A percentile compares a stretch with the other conserved stretches of the same genome.
These are phyloP conservation scores for Willisornis vidua DNA, from an alignment of 2,113 vertebrate genomes.

Conservation along the genomic window DNA sequence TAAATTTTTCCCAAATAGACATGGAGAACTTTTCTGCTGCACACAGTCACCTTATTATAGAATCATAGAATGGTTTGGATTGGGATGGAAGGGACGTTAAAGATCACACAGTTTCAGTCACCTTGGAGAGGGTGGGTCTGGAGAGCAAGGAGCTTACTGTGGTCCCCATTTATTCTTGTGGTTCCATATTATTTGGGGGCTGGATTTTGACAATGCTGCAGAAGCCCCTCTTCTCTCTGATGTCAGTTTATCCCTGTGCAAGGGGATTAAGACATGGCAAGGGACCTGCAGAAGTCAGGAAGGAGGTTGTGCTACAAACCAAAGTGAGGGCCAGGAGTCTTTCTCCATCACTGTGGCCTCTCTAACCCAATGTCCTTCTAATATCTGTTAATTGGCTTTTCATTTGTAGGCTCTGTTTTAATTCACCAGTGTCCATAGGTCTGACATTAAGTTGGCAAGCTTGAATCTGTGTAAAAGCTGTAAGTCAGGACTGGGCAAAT, in stretches of 20 bases:
- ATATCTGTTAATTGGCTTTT: conserved; percentile 44
- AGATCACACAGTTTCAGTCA: neutral
- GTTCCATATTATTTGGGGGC: neutral
- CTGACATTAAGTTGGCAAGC: conserved; percentile 15
- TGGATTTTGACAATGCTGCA: neutral
- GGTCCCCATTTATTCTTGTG: neutral
- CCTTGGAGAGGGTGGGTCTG: neutral
- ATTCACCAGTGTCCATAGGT: neutral
- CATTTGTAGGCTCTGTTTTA: neutral
- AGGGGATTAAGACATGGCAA: neutral
- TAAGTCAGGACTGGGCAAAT: neutral
- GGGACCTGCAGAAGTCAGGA: neutral
- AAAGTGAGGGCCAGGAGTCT: neutral
- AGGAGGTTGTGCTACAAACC: neutral
- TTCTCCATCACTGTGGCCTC: neutral
- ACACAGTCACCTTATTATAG: neutral
- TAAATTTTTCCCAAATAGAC: neutral
- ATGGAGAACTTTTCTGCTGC: neutral
- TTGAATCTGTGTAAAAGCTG: neutral
- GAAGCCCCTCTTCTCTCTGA: neutral
- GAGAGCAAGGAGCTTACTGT: neutral
- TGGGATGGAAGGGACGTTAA: neutral
- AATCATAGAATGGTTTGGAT: neutral
- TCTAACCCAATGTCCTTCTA: conserved; percentile 19
- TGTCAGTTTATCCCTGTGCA: neutral